Percentiles rank a stretch among this genome's conserved stretches.
Conservation (phyloP, 2,113 vertebrate genomes). For the Bufo bufo region DNA sequence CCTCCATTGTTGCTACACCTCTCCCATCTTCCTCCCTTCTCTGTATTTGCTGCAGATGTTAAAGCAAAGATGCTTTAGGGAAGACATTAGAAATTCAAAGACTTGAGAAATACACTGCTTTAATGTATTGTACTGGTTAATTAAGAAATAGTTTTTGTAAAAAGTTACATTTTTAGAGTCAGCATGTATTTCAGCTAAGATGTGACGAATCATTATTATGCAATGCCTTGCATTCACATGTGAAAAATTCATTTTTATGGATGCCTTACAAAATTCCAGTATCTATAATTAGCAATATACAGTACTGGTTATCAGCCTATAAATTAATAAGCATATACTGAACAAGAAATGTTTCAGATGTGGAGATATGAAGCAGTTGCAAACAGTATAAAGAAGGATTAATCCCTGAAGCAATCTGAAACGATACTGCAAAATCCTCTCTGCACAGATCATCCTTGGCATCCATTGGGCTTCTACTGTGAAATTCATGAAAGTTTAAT, state of each 20-base stretch:
- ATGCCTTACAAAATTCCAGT: background rate
- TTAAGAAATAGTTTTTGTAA: background rate
- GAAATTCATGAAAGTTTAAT: slow-evolving; percentile 47
- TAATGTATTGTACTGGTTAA: background rate
- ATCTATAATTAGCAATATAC: background rate
- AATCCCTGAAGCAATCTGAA: slow-evolving; percentile 13
- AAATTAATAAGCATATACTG: slow-evolving; percentile 8
- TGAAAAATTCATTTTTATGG: background rate
- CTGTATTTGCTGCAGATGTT: background rate
- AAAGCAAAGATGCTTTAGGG: slow-evolving; percentile 31
- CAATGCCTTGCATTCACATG: background rate
- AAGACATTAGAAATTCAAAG: background rate
- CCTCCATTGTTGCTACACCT: no score
- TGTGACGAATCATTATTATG: background rate
- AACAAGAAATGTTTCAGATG: background rate
- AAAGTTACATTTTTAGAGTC: background rate
- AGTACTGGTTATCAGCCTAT: background rate
- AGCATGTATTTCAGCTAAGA: background rate
- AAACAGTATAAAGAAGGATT: slow-evolving; percentile 18
- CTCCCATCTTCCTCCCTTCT: no score
- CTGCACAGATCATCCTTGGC: slow-evolving; percentile 7
- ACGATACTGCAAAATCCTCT: slow-evolving; percentile 22
- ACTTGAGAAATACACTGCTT: background rate
- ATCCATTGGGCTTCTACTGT: slow-evolving; percentile 15
- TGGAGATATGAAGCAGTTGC: background rate